These are phyloP conservation scores for Harpagus bidentatus DNA, from an alignment of 2,113 vertebrate genomes.

Conservation along the genomic window DNA sequence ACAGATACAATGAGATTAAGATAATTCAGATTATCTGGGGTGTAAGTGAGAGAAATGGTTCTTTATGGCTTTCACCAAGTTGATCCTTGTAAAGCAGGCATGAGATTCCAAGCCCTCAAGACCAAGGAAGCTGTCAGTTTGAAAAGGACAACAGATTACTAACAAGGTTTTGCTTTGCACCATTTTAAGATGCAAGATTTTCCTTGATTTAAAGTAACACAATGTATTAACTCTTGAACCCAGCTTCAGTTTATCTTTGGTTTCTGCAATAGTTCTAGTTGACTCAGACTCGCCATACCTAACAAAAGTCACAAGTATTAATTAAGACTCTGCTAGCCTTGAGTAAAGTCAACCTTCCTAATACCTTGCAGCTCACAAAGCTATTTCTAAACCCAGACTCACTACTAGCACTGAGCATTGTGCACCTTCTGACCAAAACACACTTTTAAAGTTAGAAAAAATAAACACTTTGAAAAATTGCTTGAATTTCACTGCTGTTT, in stretches of 20 bases:
- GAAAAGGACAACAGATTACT: background rate
- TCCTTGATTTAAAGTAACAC: background rate
- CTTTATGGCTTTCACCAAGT: background rate
- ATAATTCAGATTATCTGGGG: background rate
- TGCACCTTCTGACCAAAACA: background rate
- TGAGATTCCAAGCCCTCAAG: background rate
- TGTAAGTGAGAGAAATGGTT: accelerated
- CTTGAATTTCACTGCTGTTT: background rate
- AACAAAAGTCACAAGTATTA: background rate
- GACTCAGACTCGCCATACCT: background rate
- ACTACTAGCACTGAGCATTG: background rate
- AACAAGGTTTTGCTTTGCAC: background rate
- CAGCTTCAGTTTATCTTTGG: background rate
- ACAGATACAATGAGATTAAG: background rate
- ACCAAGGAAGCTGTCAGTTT: background rate
- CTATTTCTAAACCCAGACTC: background rate
- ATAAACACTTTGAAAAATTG: background rate
- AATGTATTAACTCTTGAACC: accelerated
- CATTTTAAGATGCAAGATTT: background rate
- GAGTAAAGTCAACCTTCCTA: background rate
- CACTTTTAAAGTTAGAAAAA: background rate
- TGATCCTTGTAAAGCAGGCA: background rate
- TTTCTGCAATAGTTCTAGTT: background rate
- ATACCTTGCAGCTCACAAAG: background rate
- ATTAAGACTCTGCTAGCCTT: background rate